Evolutionary conservation across 2,888 invertebrate genomes (phyloP), one percentile per base, ranked within the genome.

Genomic region (Stegana nigrithorax): DNA sequence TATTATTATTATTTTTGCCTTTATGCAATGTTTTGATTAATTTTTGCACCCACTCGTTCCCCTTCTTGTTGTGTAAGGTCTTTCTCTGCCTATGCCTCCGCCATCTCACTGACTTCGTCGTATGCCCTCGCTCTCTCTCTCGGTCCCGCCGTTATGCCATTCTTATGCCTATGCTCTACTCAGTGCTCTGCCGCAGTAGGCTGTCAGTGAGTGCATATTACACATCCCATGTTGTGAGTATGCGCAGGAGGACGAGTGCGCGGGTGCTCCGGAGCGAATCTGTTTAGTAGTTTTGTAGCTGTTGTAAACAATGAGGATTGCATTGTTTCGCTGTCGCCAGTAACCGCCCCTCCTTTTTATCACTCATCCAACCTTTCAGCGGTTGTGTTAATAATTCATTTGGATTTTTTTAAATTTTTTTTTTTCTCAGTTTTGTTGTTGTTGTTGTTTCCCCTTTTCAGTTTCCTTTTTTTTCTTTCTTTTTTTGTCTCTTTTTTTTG

Each of bases 1-100:
- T 82, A 82, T 83, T 84, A 82, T 84, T 83, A 84, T 84, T 84
- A 83, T 83, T 81, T 83, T 84, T 84, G 76, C 83, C 82, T 84
- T 84, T 84, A 84, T 84, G 78, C 80, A 84, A 84, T 84, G 84
- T 84, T 84, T 84, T 84, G 84, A 84, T 84, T 84, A 83, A 83
- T 83, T 83, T 81, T 83, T 82, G 76, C 79, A 68, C 59, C 67
- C 70, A 62, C 25, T 17, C 42, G 14, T 14, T 14, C 39, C 17
- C 14, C 39, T n/a, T 5, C 14, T 12, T 17, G n/a, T n/a, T n/a
- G n/a, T n/a, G n/a, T n/a, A n/a, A n/a, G n/a, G n/a, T 39, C 14
- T 39, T 6, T 39, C 12, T 39, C 39, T 39, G 1, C 17, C 39
- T 39, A 5, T 39, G 14, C 17, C 39, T 39, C 14, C 17, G 4